Evolutionary conservation across 2,888 invertebrate species (phyloP).

Genomic region (Heliconius erato): DNA sequence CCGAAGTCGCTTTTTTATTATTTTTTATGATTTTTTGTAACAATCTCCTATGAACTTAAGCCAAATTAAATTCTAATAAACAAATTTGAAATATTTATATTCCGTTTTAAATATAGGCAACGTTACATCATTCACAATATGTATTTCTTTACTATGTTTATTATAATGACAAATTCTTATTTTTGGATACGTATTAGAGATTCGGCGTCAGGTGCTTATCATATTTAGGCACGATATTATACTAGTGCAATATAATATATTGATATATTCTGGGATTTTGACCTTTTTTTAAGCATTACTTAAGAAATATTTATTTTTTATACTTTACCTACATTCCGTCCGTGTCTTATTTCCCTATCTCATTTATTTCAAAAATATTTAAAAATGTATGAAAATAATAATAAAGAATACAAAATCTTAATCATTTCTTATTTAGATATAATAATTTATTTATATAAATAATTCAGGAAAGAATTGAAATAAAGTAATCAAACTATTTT

Average conservation of each 20-base stretch:
- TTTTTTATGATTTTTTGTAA: too few relatives aligned
- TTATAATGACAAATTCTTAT: constrained; percentile 25
- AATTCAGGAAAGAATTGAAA: neutral
- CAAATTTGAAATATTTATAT: neutral
- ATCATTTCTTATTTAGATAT: too few relatives aligned
- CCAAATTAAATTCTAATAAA: neutral
- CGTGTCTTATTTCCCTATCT: too few relatives aligned
- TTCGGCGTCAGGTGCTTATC: constrained; percentile 19
- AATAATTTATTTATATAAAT: neutral
- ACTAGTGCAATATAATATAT: neutral
- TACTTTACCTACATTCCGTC: too few relatives aligned
- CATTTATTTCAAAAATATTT: too few relatives aligned
- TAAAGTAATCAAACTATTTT: neutral
- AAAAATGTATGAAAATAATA: too few relatives aligned
- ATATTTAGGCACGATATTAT: neutral
- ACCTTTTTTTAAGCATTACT: too few relatives aligned
- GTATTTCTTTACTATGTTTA: constrained; percentile 26
- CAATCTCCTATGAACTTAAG: neutral
- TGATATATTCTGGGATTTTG: neutral
- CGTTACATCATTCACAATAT: constrained; percentile 6
- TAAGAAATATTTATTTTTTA: too few relatives aligned
- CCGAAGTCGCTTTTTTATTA: too few relatives aligned
- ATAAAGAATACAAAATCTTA: too few relatives aligned
- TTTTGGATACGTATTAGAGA: constrained; percentile 24
- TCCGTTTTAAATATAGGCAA: constrained; percentile 1